Percentiles rank a stretch among this genome's conserved stretches.
These are phyloP conservation scores for Thymallus thymallus DNA, from an alignment of 2,113 vertebrate genomes.

Conservation along the genomic window DNA sequence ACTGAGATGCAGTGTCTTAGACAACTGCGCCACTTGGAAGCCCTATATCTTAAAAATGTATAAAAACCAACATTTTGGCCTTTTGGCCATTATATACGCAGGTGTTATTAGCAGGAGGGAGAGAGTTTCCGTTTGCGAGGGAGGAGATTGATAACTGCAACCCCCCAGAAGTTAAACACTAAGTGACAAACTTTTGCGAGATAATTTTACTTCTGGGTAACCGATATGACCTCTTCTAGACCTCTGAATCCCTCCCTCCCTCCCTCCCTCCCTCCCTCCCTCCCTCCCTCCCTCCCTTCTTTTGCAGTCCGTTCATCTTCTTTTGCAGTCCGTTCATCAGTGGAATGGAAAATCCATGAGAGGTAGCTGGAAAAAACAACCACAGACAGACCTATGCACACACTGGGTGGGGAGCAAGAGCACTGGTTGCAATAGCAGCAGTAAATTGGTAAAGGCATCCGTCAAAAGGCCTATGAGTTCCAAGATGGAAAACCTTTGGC, in stretches of 20 bases:
- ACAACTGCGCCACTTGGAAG: too few species aligned
- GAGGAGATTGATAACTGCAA: too few species aligned
- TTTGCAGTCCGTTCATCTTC: not conserved
- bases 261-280: constrained; percentile 33
- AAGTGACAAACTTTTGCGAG: too few species aligned
- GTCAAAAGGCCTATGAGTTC: constrained; percentile 68
- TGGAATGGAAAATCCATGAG: constrained; percentile 66
- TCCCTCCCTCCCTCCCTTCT: constrained; percentile 28
- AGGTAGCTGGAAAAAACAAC: constrained; percentile 62
- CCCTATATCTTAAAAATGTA: too few species aligned
- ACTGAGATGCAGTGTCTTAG: too few species aligned
- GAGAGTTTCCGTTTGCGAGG: too few species aligned
- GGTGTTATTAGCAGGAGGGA: too few species aligned
- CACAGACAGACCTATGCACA: constrained; percentile 49
- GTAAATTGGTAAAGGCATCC: constrained; percentile 70
- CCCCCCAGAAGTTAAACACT: too few species aligned
- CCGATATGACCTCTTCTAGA: too few species aligned
- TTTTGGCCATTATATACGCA: too few species aligned
- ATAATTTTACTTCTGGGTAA: too few species aligned
- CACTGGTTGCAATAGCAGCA: constrained; percentile 61
- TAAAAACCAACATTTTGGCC: too few species aligned
- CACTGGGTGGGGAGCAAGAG: constrained; percentile 41
- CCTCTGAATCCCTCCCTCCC: constrained; percentile 15
- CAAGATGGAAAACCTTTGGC: constrained; percentile 63
- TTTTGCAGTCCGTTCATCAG: constrained; percentile 21